Percentiles rank a stretch among this genome's conserved stretches.
phyloP scores from a whole-genome alignment of 2,113 vertebrate species.

The Proteles cristata region DNA sequence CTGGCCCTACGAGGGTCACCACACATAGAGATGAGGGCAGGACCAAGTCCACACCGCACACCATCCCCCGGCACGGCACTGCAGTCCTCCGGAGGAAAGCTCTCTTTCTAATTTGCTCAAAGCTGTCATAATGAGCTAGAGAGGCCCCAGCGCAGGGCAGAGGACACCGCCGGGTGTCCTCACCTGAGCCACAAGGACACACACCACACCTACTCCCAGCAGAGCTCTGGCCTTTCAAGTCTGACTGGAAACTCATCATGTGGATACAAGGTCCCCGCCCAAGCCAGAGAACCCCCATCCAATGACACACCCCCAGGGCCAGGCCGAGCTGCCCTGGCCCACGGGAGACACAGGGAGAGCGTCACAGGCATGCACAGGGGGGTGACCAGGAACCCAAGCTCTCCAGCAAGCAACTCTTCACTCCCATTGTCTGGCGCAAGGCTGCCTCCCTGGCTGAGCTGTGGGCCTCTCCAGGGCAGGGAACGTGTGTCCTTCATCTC shows the following conservation, averaged over 20 bases:
- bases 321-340: neutral
- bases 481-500: neutral
- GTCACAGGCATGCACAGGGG: rapidly evolving
- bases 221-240: neutral
- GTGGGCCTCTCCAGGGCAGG: neutral
- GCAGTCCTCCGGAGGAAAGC: neutral
- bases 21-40: neutral
- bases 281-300: neutral
- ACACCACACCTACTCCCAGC: too few species aligned
- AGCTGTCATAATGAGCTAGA: neutral
- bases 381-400: neutral
- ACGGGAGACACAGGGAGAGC: neutral
- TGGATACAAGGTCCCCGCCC: neutral
- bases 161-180: neutral
- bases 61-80: neutral
- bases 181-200: neutral
- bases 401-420: neutral
- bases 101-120: neutral
- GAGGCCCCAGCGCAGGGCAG: neutral
- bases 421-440: rapidly evolving
- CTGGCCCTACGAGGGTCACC: too few species aligned
- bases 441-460: neutral
- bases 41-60: neutral
- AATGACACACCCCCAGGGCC: neutral
- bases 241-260: neutral